Evolutionary conservation across 2,113 vertebrate species (phyloP), one percentile per base, ranked within the genome.

Genomic region (Girardinichthys multiradiatus): DNA sequence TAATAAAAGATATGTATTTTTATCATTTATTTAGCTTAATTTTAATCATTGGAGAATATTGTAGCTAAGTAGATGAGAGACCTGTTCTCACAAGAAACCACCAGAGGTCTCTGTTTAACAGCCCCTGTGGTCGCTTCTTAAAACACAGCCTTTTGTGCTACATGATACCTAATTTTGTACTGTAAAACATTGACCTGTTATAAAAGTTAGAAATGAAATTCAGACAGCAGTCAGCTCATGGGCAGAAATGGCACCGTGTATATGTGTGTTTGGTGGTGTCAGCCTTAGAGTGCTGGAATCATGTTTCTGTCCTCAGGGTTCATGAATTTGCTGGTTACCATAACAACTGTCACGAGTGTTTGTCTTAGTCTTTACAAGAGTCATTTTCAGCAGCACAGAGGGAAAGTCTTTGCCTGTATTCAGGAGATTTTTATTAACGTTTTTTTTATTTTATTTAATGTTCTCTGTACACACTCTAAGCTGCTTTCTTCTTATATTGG

Each of bases 291-390:
- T 24, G 26, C 21, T n/a, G 48, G 72, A 81, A 85, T 86, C 81
- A 77, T 64, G 65, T 79, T 77, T 33, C 57, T 37, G 68, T 42
- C 75, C 65, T 81, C 76, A 72, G 80, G 76, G 80, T 84, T 65
- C 82, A 51, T 70, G 64, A 67, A 70, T 75, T 67, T 9, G 61
- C 72, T 77, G 71, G 7, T 33, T 87, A 68, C 88, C 82, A 89
- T 92, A 86, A 83, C 37, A 70, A 92, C 90, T 76, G 72, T 73
- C 78, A 83, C 71, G 62, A 59, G 57, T 66, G 67, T 70, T 31
- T 31, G 82, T 57, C 64, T 71, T 51, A 57, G 71, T 70, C 67
- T 83, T 80, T 48, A 60, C 73, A 74, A 74, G 19, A 37, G 54
- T 76, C 65, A 59, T 63, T 70, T 75, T 64, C 26, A 69, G 70